Percentiles rank a stretch among this genome's conserved stretches.
These are phyloP conservation scores for Athripsodes cinereus DNA, from an alignment of 2,888 invertebrate species.

Conservation along the genomic window DNA sequence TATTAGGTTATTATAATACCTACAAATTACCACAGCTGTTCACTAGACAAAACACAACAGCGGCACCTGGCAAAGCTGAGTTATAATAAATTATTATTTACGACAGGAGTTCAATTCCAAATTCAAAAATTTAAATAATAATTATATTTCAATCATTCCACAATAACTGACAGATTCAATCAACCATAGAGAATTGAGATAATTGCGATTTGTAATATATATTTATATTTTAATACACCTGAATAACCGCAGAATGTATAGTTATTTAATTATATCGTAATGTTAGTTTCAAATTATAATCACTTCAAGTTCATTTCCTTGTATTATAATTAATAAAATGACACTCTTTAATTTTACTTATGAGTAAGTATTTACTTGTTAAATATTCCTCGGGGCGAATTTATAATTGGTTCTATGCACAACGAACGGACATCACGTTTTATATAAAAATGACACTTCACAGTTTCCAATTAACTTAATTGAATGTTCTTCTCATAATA, in stretches of 20 bases:
- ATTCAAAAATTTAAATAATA: not conserved
- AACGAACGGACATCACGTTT: not conserved
- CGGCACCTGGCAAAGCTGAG: too few species aligned
- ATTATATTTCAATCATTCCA: too few species aligned
- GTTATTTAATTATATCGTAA: not conserved
- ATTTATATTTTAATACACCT: too few species aligned
- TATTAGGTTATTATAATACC: too few species aligned
- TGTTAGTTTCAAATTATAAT: not conserved
- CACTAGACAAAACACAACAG: too few species aligned
- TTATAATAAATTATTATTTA: too few species aligned
- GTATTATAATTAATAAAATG: not conserved
- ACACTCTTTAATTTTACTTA: not conserved
- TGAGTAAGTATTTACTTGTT: not conserved
- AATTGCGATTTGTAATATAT: not conserved
- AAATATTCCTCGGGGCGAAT: not conserved
- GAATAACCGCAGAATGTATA: not conserved
- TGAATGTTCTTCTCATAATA: not conserved
- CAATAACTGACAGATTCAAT: not conserved
- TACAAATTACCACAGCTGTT: too few species aligned
- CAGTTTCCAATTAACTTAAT: slow-evolving; percentile 14
- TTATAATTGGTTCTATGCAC: not conserved
- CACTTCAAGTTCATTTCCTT: not conserved
- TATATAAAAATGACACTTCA: slow-evolving; percentile 10
- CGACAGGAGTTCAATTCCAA: not conserved
- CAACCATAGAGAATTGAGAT: not conserved